Percentiles rank a stretch among this genome's conserved stretches.
Evolutionary conservation across 2,888 invertebrate species (phyloP).

Genomic region (Cryptocephalus primarius): DNA sequence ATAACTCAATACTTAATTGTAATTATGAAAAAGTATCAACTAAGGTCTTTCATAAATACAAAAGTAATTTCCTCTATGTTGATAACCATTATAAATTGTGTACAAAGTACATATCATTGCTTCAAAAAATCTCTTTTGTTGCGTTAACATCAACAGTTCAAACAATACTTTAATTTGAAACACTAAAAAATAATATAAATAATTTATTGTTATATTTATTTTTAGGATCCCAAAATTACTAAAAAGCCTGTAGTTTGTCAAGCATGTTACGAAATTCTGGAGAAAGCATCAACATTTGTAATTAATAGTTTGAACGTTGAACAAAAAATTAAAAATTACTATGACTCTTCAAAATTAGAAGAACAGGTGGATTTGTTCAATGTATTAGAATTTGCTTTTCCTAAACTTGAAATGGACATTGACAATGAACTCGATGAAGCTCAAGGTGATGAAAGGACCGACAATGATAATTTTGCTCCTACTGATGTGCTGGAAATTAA

Average conservation of each 20-base stretch:
- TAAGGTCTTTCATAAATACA: too few species aligned
- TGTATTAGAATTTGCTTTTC: conserved; percentile 15
- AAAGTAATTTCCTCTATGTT: too few species aligned
- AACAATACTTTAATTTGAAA: background rate
- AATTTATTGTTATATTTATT: conserved; percentile 1
- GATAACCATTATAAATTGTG: too few species aligned
- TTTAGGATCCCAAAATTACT: conserved; percentile 13
- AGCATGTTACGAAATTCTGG: conserved; percentile 10
- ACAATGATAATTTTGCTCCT: background rate
- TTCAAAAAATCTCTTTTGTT: too few species aligned
- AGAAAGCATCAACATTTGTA: conserved; percentile 13
- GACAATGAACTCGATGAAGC: conserved; percentile 2
- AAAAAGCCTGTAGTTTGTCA: conserved; percentile 14
- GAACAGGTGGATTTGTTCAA: conserved; percentile 12
- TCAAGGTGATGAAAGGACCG: conserved; percentile 6
- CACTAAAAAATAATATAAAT: background rate
- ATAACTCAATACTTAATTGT: too few species aligned
- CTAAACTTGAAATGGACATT: conserved; percentile 16
- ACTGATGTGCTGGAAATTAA: background rate
- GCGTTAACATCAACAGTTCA: background rate
- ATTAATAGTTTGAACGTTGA: conserved; percentile 13
- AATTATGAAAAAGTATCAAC: too few species aligned
- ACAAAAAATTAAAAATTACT: conserved; percentile 15
- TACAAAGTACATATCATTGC: too few species aligned
- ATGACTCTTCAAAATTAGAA: conserved; percentile 7